Percentiles rank a stretch among this genome's conserved stretches.
Conservation (phyloP, 2,888 invertebrate genomes). For the Mythimna pallens region DNA sequence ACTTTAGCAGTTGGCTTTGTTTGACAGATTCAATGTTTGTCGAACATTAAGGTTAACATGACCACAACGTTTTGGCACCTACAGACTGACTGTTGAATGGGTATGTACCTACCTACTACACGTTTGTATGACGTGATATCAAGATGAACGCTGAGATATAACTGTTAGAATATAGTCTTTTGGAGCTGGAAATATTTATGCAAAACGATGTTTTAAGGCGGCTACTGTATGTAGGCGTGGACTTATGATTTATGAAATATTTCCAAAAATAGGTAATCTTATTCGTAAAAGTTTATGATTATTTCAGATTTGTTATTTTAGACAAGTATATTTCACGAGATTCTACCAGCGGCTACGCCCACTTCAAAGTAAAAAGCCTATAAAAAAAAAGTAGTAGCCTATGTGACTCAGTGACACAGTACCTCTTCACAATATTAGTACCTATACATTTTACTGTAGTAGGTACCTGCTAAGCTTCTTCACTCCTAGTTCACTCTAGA, state of each 20-base stretch:
- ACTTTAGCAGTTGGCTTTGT: slow-evolving; percentile 27
- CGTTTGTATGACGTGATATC: background rate
- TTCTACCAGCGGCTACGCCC: too few species aligned
- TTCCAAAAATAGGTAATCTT: slow-evolving; percentile 2
- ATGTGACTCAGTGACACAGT: too few species aligned
- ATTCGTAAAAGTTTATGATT: background rate
- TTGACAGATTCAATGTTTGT: slow-evolving; percentile 28
- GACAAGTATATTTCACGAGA: background rate
- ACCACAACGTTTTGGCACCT: slow-evolving; percentile 22
- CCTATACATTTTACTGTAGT: too few species aligned
- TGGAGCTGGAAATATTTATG: background rate
- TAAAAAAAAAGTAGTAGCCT: too few species aligned
- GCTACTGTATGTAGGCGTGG: background rate
- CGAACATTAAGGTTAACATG: slow-evolving; percentile 18
- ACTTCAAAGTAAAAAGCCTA: too few species aligned
- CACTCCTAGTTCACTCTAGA: background rate
- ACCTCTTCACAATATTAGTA: too few species aligned
- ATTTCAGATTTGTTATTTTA: background rate
- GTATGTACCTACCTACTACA: background rate
- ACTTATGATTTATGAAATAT: background rate
- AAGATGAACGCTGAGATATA: too few species aligned
- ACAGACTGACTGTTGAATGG: background rate
- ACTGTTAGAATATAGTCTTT: background rate
- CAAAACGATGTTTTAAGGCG: background rate
- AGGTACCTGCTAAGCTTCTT: too few species aligned